These are phyloP conservation scores for Gandaritis pyraliata DNA, from an alignment of 2,888 invertebrate genomes.

Conservation along the genomic window DNA sequence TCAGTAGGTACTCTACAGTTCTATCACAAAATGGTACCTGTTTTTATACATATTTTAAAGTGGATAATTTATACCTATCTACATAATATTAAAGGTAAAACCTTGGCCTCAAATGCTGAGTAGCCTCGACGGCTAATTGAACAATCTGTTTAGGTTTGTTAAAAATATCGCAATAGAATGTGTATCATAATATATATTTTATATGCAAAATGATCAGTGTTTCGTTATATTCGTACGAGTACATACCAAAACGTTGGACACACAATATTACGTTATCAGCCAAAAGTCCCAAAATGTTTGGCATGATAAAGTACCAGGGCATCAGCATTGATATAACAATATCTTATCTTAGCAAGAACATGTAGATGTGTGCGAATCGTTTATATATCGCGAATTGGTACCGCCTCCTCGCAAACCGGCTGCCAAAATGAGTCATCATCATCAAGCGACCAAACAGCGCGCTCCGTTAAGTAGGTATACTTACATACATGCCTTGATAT, in stretches of 20 bases:
- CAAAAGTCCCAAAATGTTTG: slow-evolving; percentile 17
- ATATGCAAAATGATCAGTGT: not conserved
- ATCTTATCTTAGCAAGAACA: slow-evolving; percentile 26
- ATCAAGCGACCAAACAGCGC: slow-evolving; percentile 46
- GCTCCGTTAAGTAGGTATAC: slow-evolving; percentile 38
- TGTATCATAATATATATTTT: slow-evolving; percentile 24
- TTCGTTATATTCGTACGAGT: not conserved
- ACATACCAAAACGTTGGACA: not conserved
- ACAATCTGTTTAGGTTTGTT: slow-evolving; percentile 66
- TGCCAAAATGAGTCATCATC: slow-evolving; percentile 75
- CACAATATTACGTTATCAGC: not conserved
- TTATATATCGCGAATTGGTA: slow-evolving; percentile 63
- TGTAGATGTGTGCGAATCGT: slow-evolving; percentile 58
- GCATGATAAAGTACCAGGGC: slow-evolving; percentile 43
- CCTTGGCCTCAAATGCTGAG: slow-evolving; percentile 79
- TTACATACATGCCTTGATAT: too few relatives aligned
- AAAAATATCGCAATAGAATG: slow-evolving; percentile 71
- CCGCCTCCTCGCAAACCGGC: slow-evolving; percentile 73
- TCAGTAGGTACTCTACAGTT: too few relatives aligned
- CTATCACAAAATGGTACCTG: slow-evolving; percentile 49
- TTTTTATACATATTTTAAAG: slow-evolving; percentile 58
- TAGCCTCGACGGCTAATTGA: slow-evolving; percentile 71
- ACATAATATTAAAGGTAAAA: slow-evolving; percentile 71
- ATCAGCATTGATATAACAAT: slow-evolving; percentile 31
- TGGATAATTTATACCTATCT: slow-evolving; percentile 62